Conservation (phyloP, 2,888 invertebrate genomes). For the Rutpela maculata region DNA sequence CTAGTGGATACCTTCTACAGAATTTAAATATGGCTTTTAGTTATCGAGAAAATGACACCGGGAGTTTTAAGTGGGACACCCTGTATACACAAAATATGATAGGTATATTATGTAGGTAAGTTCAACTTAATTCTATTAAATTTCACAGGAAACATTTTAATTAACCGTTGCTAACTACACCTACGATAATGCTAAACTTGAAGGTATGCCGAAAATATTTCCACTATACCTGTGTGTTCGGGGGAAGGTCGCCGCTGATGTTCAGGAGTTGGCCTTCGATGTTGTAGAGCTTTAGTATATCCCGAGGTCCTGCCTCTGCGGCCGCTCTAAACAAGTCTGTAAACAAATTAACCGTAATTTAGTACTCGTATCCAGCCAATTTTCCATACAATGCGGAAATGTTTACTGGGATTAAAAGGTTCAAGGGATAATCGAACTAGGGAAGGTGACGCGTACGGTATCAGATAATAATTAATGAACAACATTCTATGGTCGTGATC, state of each 20-base stretch:
- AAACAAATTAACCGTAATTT: conserved; percentile 60
- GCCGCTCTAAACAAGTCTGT: conserved; percentile 81
- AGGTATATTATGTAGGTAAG: too few relatives aligned
- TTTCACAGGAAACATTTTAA: too few relatives aligned
- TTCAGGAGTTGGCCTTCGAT: conserved; percentile 79
- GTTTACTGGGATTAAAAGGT: conserved; percentile 21
- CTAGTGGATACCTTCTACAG: too few relatives aligned
- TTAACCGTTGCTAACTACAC: too few relatives aligned
- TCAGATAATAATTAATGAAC: background rate
- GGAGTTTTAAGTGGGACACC: too few relatives aligned
- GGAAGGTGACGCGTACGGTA: background rate
- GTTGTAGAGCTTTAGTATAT: conserved; percentile 80
- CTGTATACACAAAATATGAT: too few relatives aligned
- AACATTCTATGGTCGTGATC: background rate
- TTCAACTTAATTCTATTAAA: too few relatives aligned
- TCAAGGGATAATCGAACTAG: background rate
- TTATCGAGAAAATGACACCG: too few relatives aligned
- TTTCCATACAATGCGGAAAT: conserved; percentile 19
- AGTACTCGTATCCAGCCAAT: conserved; percentile 15
- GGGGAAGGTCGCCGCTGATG: conserved; percentile 77
- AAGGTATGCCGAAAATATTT: conserved; percentile 10
- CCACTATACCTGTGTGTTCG: conserved; percentile 72
- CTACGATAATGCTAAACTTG: background rate
- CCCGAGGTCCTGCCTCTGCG: conserved; percentile 81
- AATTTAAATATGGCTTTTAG: too few relatives aligned